Evolutionary conservation across 2,888 invertebrate genomes (phyloP), one percentile per base, ranked within the genome.

Genomic region (Nemurella pictetii): DNA sequence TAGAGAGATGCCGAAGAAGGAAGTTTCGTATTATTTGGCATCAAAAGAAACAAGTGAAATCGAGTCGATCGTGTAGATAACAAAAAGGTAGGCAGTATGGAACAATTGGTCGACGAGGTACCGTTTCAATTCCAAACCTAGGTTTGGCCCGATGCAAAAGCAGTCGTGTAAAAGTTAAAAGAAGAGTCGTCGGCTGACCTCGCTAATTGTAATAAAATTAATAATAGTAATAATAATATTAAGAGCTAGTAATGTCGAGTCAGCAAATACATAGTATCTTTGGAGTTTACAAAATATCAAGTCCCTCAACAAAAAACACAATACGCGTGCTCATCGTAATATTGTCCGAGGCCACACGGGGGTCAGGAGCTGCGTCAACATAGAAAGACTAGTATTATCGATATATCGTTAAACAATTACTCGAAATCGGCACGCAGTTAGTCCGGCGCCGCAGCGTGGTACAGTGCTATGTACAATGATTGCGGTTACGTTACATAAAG

Each of bases 321-420:
- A n/a, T n/a, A n/a, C n/a, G n/a, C n/a, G n/a, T n/a, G 83, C 75
- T 84, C 83, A 82, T 72, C 80, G 74, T 80, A 84, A 36, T 78
- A 83, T 86, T 81, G 82, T 83, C 55, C n/a, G 26, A 81, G 26
- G 35, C 55, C 32, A 32, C 32, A 32, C 3, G 9, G 32, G 32
- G 32, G 32, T 9, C 32, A 32, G 3, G 9, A 3, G 32, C 32
- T 32, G 32, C 32, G 32, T 85, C 84, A 84, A 85, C 84, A 85
- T 85, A 86, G 83, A 86, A 86, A 86, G 86, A 86, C 86, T 86
- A 86, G 86, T 85, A 86, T 85, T 73, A 80, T 83, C 80, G 84
- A 86, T 84, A 9, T 3, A 80, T 82, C 82, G 32, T 55, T 78
- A 81, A n/a, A 81, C 12, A 32, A 9, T n/a, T 81, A 80, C 27